phyloP scores from a whole-genome alignment of 2,797 vertebrate genomes.

The Xiphophorus birchmanni region DNA sequence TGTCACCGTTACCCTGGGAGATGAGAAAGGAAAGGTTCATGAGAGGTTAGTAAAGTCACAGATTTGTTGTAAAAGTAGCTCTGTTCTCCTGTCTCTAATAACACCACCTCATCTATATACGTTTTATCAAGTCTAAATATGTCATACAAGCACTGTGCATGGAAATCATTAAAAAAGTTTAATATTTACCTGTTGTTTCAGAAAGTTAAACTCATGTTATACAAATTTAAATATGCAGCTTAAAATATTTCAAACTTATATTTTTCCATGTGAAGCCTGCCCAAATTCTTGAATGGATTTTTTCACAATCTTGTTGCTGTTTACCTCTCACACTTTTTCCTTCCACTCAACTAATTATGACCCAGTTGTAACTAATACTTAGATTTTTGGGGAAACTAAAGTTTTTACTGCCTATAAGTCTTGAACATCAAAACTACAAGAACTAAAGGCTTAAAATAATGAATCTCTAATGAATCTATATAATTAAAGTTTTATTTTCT shows the following conservation, averaged over 20 bases:
- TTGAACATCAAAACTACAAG: not conserved
- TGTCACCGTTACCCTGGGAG: constrained; percentile 94
- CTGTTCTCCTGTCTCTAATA: not conserved
- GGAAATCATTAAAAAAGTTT: not conserved
- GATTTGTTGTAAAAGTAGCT: not conserved
- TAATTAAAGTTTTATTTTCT: not conserved
- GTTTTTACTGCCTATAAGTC: not conserved
- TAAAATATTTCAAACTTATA: not conserved
- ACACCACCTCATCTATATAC: not conserved
- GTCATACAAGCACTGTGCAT: not conserved
- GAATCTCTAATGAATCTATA: not conserved
- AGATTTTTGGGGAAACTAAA: not conserved
- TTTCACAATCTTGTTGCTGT: not conserved
- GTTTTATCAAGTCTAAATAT: not conserved
- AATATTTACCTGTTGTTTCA: not conserved
- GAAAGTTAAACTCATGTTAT: not conserved
- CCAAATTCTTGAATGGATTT: not conserved
- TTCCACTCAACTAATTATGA: not conserved
- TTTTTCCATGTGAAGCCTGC: not conserved
- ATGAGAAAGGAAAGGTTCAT: constrained; percentile 96
- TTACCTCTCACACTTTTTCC: not conserved
- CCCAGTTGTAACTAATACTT: not conserved
- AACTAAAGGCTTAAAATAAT: not conserved
- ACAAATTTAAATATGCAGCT: not conserved
- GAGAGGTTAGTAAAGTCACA: constrained; percentile 85